Base-by-base conservation (phyloP, 1,140 invertebrate genomes). In the Wasmannia auropunctata region DNA sequence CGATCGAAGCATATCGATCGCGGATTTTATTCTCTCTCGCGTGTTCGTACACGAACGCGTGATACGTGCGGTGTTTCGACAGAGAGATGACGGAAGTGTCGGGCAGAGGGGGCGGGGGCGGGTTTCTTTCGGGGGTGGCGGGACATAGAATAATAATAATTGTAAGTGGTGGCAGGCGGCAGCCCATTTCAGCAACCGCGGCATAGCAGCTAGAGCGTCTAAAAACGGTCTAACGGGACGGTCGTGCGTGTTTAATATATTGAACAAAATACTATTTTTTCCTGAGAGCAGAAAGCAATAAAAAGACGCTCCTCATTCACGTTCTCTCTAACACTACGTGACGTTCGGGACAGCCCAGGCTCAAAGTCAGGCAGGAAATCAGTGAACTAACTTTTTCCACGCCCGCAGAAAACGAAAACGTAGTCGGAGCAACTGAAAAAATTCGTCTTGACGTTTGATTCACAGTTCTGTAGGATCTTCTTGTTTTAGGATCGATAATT, bases 151-250 rank as follows among this genome's bases (percentile, higher is more conserved):
- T 88, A 89, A 87, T 90, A 90, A 86, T 85, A 90, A 90, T 94
- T 92, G 93, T 95, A 93, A 94, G 92, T 94, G 92, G 85, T 94
- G 92, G 92, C 93, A 95, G 89, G 92, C 92, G 92, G 92, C 94
- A 95, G 92, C 91, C 92, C 91, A 93, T 94, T 91, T 93, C 89
- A 92, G 91, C 93, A 94, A 94, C 92, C 93, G 93, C 93, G 91
- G 92, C 92, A 93, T 94, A 94, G 93, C 93, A 94, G 93, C 93
- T 94, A 92, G 76, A 80, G 90, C 92, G 88, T 93, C 93, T 94
- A 94, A 93, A 91, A 90, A 90, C 83, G 79, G 70, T 90, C 89
- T 90, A 90, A 86, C 86, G 89, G 89, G 89, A 83, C 80, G 85
- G 79, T 87, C 88, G 86, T 91, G 89, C 89, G 88, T 89, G 65